phyloP scores from a whole-genome alignment of 2,797 vertebrate genomes.

The Myotis myotis region DNA sequence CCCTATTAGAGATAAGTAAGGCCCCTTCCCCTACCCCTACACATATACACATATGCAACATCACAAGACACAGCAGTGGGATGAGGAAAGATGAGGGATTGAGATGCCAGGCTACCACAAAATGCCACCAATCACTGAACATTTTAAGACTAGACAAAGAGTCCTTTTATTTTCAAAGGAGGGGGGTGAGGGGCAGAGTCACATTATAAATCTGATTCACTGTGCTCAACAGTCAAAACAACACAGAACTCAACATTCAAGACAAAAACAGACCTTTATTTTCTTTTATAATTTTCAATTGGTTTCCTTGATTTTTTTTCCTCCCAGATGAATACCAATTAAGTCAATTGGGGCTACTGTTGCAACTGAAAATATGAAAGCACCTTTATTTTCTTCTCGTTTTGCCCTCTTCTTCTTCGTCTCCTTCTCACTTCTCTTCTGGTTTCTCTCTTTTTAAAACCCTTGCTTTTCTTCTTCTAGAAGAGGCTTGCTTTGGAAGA shows the following conservation, averaged over 20 bases:
- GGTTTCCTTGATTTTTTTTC: conserved; percentile 65
- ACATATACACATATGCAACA: conserved; percentile 65
- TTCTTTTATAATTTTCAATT: conserved; percentile 77
- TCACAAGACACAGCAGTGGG: conserved; percentile 70
- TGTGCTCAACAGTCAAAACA: conserved; percentile 73
- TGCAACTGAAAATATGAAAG: conserved; percentile 66
- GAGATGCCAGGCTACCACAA: conserved; percentile 63
- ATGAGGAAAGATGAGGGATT: conserved; percentile 59
- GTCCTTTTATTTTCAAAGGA: conserved; percentile 54
- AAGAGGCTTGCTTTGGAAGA: conserved; percentile 67
- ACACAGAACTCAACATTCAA: conserved; percentile 81
- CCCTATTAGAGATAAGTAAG: conserved; percentile 36
- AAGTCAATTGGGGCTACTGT: conserved; percentile 66
- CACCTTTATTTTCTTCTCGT: conserved; percentile 71
- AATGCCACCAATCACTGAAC: conserved; percentile 65
- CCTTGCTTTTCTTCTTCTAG: conserved; percentile 64
- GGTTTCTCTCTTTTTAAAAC: conserved; percentile 57
- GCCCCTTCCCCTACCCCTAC: background rate
- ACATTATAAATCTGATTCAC: conserved; percentile 71
- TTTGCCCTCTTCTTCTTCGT: conserved; percentile 57
- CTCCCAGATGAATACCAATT: conserved; percentile 69
- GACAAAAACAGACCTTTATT: conserved; percentile 78
- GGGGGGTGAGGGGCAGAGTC: conserved; percentile 45
- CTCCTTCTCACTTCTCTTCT: conserved; percentile 63
- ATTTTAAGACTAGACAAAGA: conserved; percentile 68